A percentile compares a stretch with the other conserved stretches of the same genome.
These are phyloP conservation scores for Ischnura elegans DNA, from an alignment of 2,888 invertebrate species.

Conservation along the genomic window DNA sequence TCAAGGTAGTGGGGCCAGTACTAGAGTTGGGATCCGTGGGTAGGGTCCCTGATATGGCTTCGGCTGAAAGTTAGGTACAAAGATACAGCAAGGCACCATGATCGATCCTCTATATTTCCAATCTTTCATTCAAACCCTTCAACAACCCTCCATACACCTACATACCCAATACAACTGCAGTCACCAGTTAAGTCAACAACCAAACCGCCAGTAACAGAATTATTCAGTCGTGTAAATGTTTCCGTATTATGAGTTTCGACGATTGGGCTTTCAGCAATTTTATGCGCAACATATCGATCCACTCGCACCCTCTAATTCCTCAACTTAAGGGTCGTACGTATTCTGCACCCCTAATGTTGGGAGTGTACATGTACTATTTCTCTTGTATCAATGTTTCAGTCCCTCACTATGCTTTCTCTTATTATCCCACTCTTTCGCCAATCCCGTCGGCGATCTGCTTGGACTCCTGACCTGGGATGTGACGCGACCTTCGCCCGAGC, in stretches of 20 bases:
- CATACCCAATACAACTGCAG: too few species aligned
- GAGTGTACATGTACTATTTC: background rate
- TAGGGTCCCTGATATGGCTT: too few species aligned
- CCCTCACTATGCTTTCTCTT: background rate
- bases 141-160: background rate
- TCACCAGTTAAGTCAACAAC: too few species aligned
- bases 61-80: too few species aligned
- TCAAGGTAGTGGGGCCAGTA: too few species aligned
- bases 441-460: background rate
- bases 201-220: too few species aligned
- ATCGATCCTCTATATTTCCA: background rate
- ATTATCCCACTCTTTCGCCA: background rate
- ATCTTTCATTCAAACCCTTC: background rate
- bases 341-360: background rate
- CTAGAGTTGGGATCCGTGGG: too few species aligned
- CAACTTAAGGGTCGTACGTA: background rate
- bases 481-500: constrained; percentile 74
- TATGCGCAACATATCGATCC: background rate
- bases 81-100: background rate
- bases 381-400: background rate
- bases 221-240: too few species aligned
- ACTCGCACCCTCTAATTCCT: background rate
- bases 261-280: background rate
- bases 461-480: background rate
- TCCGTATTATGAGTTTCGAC: background rate